phyloP scores from a whole-genome alignment of 1,140 invertebrate genomes.

The Arion vulgaris region DNA sequence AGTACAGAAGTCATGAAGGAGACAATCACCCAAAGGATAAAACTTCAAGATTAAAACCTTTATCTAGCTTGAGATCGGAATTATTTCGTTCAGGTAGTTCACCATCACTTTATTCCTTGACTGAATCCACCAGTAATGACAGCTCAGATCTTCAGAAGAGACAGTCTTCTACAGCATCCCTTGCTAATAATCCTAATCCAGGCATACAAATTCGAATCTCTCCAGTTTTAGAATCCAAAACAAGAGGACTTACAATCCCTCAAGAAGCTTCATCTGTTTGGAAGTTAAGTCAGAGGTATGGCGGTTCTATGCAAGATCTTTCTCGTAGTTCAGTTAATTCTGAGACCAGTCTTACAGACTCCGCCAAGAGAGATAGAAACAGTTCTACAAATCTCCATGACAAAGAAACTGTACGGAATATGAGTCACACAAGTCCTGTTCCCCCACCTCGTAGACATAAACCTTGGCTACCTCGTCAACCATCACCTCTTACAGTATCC shows the following conservation, averaged over 20 bases:
- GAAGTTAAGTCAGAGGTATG: background rate
- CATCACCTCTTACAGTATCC: background rate
- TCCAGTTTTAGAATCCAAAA: background rate
- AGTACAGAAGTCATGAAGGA: background rate
- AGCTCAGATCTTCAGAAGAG: background rate
- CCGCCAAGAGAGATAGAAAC: background rate
- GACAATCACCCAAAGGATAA: background rate
- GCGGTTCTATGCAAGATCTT: background rate
- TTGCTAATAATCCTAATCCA: background rate
- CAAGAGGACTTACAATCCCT: background rate
- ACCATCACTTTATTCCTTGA: background rate
- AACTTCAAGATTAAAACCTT: background rate
- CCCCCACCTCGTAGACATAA: background rate
- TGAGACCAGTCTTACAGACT: background rate
- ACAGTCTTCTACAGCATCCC: background rate
- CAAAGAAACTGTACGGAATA: background rate
- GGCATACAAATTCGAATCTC: background rate
- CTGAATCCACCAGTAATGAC: background rate
- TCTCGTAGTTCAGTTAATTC: background rate
- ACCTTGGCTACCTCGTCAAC: background rate
- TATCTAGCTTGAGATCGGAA: background rate
- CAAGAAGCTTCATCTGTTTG: background rate
- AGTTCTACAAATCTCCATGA: background rate
- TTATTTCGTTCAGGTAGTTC: background rate
- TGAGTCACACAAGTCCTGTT: background rate